Percentiles rank a stretch among this genome's conserved stretches.
Conservation (phyloP, 2,113 vertebrate species). For the Helogale parvula region DNA sequence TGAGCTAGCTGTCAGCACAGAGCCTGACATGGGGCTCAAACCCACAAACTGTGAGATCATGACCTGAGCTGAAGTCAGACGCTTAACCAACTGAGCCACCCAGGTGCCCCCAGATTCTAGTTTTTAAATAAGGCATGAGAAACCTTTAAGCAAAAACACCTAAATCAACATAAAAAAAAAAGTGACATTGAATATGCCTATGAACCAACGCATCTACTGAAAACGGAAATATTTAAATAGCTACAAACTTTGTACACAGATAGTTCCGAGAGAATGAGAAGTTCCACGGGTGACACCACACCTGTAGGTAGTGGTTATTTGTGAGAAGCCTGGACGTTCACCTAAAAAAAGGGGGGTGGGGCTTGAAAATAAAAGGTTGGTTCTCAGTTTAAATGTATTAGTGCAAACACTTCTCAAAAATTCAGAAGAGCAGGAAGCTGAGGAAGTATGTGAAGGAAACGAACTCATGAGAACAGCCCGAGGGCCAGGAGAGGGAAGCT, state of each 20-base stretch:
- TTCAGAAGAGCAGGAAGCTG: neutral
- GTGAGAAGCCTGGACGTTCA: too few relatives aligned
- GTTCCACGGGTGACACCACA: neutral
- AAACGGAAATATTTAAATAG: neutral
- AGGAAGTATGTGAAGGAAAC: neutral
- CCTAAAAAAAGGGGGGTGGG: neutral
- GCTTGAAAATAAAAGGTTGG: neutral
- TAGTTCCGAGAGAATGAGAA: neutral
- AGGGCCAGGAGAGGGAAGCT: neutral
- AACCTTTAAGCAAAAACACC: neutral
- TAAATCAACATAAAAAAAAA: neutral
- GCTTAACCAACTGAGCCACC: too few relatives aligned
- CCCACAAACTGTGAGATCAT: too few relatives aligned
- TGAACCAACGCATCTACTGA: neutral
- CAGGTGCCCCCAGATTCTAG: neutral
- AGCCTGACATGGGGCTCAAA: too few relatives aligned
- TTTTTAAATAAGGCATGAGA: neutral
- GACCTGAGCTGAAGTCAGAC: too few relatives aligned
- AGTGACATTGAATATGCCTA: neutral
- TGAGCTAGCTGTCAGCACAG: too few relatives aligned
- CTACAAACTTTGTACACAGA: neutral
- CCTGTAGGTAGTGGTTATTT: too few relatives aligned
- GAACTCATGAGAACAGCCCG: neutral
- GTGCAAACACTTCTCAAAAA: neutral
- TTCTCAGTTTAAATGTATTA: neutral